A percentile compares a stretch with the other conserved stretches of the same genome.
Evolutionary conservation across 2,113 vertebrate species (phyloP).

Genomic region (Daboia siamensis): DNA sequence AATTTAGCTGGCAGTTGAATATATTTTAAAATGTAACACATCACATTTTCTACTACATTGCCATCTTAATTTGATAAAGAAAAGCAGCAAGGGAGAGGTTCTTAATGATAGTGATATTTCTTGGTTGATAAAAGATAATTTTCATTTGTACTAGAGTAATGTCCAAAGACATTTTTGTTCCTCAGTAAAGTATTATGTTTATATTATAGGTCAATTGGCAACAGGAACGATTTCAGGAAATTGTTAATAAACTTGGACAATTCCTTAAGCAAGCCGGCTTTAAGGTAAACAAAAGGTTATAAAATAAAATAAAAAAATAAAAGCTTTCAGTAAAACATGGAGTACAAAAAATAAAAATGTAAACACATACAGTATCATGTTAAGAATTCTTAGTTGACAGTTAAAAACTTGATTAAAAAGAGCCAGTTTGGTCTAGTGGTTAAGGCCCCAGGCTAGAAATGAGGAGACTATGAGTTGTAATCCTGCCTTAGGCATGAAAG

Average conservation of each 20-base stretch:
- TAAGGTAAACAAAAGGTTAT: constrained; percentile 78
- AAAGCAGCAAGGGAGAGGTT: background rate
- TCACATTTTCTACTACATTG: background rate
- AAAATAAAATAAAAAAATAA: background rate
- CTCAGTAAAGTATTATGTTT: constrained; percentile 9
- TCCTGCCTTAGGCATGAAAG: background rate
- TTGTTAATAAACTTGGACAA: constrained; percentile 87
- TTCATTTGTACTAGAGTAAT: background rate
- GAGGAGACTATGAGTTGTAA: background rate
- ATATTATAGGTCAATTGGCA: constrained; percentile 88
- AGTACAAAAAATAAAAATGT: background rate
- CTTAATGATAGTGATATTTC: background rate
- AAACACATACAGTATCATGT: background rate
- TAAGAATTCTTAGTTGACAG: background rate
- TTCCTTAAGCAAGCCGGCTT: constrained; percentile 98
- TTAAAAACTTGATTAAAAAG: background rate
- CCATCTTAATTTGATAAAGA: background rate
- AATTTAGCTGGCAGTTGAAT: background rate
- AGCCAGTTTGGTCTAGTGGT: background rate
- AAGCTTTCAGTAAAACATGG: background rate
- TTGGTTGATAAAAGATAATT: background rate
- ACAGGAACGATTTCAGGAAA: constrained; percentile 91
- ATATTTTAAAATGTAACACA: background rate
- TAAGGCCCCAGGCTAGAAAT: background rate
- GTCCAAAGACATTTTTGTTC: background rate